phyloP scores from a whole-genome alignment of 1,140 invertebrate species.

The Drosophila grimshawi region DNA sequence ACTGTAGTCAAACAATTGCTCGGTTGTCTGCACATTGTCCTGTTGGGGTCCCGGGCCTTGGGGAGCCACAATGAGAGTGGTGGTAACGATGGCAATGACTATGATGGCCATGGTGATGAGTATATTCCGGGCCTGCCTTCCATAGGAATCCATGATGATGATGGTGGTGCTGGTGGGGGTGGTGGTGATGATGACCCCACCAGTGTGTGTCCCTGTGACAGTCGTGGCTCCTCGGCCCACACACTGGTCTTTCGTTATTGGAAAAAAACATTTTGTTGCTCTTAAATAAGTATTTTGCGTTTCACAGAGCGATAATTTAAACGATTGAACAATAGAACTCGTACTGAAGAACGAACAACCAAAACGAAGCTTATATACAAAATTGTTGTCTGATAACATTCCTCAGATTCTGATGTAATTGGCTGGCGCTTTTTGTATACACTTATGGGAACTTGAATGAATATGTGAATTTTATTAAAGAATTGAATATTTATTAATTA shows the following conservation, averaged over 20 bases:
- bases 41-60: neutral
- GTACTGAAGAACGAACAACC: conserved; percentile 16
- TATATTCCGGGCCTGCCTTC: neutral
- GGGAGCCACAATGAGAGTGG: neutral
- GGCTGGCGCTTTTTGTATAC: neutral
- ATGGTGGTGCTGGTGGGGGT: neutral
- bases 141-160: neutral
- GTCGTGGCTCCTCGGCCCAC: neutral
- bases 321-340: conserved; percentile 9
- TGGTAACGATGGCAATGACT: neutral
- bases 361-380: conserved; percentile 19
- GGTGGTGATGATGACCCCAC: neutral
- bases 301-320: conserved; percentile 3
- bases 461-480: neutral
- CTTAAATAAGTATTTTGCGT: neutral
- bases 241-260: neutral
- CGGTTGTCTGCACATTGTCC: neutral
- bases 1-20: conserved; percentile 17
- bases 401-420: conserved; percentile 8
- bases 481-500: neutral
- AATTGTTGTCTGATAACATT: conserved; percentile 19
- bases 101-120: conserved; percentile 9
- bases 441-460: neutral
- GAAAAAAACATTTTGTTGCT: conserved; percentile 6
- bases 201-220: neutral